These are phyloP conservation scores for Sylvilagus bachmani DNA, from an alignment of 2,113 vertebrate genomes.

Conservation along the genomic window DNA sequence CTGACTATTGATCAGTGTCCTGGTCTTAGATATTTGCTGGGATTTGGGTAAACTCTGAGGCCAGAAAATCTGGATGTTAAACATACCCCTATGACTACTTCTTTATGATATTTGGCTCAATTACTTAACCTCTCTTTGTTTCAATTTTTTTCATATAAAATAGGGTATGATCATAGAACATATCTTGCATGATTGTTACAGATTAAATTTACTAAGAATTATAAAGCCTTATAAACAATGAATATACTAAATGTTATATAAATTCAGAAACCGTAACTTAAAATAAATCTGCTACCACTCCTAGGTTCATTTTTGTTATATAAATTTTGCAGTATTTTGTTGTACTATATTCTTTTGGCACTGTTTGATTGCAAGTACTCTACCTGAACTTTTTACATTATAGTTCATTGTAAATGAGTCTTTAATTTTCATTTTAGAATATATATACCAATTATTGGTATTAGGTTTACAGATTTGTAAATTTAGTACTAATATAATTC, in stretches of 20 bases:
- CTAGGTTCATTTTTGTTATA: neutral
- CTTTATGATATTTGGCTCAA: neutral
- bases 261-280: neutral
- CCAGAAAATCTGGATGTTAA: neutral
- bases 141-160: neutral
- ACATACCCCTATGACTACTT: neutral
- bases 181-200: neutral
- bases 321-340: neutral
- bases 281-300: neutral
- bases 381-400: neutral
- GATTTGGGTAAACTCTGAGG: neutral
- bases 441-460: neutral
- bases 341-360: neutral
- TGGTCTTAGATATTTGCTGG: neutral
- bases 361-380: neutral
- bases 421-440: constrained; percentile 9
- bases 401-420: neutral
- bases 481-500: neutral
- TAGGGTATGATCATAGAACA: neutral
- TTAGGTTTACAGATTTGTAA: neutral
- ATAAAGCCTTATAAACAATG: neutral
- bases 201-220: neutral
- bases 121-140: neutral
- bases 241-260: neutral
- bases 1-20: neutral